Conservation (phyloP, 2,888 invertebrate genomes). For the Trissolcus brochymenae region DNA sequence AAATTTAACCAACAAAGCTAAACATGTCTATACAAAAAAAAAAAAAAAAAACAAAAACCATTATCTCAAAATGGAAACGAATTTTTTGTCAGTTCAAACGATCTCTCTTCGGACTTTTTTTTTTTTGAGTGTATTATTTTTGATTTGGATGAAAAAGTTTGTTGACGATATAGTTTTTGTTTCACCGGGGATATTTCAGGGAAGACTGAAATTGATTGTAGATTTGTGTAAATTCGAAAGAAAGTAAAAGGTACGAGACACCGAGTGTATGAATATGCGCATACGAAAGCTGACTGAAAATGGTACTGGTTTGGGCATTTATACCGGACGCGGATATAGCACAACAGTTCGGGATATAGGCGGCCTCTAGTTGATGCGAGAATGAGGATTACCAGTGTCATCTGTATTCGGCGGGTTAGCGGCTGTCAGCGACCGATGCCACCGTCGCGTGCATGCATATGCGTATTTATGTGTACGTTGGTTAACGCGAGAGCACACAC, state of each 20-base stretch:
- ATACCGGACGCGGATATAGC: constrained; percentile 11
- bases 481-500: background rate
- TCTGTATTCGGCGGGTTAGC: constrained; percentile 71
- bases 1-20: too few species aligned
- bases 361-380: constrained; percentile 72
- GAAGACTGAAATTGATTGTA: constrained; percentile 18
- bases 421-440: constrained; percentile 73
- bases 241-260: constrained; percentile 40
- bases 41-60: too few species aligned
- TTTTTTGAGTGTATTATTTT: too few species aligned
- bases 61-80: too few species aligned
- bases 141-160: background rate
- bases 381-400: constrained; percentile 72
- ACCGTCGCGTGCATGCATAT: constrained; percentile 52
- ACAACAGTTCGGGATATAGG: constrained; percentile 65
- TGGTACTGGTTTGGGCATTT: constrained; percentile 40
- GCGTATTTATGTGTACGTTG: constrained; percentile 38
- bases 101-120: too few species aligned
- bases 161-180: background rate
- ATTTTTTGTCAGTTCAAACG: too few species aligned
- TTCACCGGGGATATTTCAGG: background rate
- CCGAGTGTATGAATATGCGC: constrained; percentile 40
- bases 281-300: constrained; percentile 51
- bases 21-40: too few species aligned
- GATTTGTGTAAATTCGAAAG: constrained; percentile 26